phyloP scores from a whole-genome alignment of 2,888 invertebrate genomes.

The Drosophila mettleri region DNA sequence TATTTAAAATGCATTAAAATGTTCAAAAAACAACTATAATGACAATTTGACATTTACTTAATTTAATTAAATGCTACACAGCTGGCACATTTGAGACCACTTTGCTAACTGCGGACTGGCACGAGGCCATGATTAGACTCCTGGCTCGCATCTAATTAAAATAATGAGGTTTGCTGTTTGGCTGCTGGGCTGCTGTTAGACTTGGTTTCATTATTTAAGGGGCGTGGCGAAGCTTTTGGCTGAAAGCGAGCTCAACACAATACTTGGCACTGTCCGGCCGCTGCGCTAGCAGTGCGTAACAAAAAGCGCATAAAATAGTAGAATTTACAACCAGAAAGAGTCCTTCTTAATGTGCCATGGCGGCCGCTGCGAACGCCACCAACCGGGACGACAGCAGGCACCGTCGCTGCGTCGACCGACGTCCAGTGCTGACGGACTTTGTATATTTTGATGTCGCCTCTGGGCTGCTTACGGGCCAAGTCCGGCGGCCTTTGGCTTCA shows the following conservation, averaged over 20 bases:
- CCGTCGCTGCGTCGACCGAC: constrained; percentile 1
- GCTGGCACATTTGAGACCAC: constrained; percentile 17
- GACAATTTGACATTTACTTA: constrained; percentile 43
- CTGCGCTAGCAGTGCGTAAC: constrained; percentile 60
- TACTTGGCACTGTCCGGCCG: constrained; percentile 26
- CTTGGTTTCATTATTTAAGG: constrained; percentile 55
- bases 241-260: constrained; percentile 21
- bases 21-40: constrained; percentile 5
- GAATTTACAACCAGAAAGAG: constrained; percentile 69
- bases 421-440: constrained; percentile 7
- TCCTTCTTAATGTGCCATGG: constrained; percentile 74
- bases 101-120: constrained; percentile 18
- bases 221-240: constrained; percentile 52
- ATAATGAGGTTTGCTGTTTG: constrained; percentile 55
- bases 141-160: constrained; percentile 65
- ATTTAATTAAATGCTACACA: constrained; percentile 60
- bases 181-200: constrained; percentile 14
- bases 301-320: constrained; percentile 70
- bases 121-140: constrained; percentile 16
- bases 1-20: constrained; percentile 61
- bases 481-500: constrained; percentile 62
- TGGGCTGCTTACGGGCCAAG: constrained; percentile 7
- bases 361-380: constrained; percentile 48
- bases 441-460: constrained; percentile 24
- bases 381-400: constrained; percentile 51